Base-by-base conservation (phyloP, 2,113 vertebrate genomes). In the Paracanthobrama guichenoti region DNA sequence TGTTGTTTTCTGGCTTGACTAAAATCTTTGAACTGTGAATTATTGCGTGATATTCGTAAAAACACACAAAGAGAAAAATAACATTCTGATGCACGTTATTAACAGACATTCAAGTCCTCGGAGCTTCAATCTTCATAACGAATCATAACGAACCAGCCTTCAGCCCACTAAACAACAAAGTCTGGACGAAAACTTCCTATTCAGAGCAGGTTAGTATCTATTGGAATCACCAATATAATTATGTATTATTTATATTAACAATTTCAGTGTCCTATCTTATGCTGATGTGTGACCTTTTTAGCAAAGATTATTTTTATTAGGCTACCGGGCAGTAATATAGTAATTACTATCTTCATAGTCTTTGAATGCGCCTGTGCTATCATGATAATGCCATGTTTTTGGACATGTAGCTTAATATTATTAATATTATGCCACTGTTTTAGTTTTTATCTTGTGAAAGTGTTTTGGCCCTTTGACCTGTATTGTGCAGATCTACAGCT, bases 41-140 rank as follows among this genome's bases (percentile, higher is more conserved):
- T 67, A 55, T 8, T 20, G 6, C 2, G 18, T 20, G 31, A 35
- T 35, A 18, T 66, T 31, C 26, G 26, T 7, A 28, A 64, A 26
- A n/a, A 18, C 10, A 75, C 9, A 50, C 8, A 50, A 53, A 31
- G 0, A 46, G 39, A 74, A 26, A 16, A 74, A 50, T 48, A 75
- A 50, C 46, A 31, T 75, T 75, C 73, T 20, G 13, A 28, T 31
- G 73, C 73, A 75, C 72, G 72, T 53, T 28, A 53, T 53, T 50
- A 75, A 75, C 72, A 75, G 72, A 75, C 16, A 75, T 18, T 50
- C 16, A 53, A 39, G 8, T 67, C 64, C 28, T 16, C 16, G 26
- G 14, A 6, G 6, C 6, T 16, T 20, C 16, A 3, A 50, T 6
- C 48, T 46, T 26, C 42, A 48, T 9, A 74, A 74, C 44, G 44